These are phyloP conservation scores for Pollicipes pollicipes DNA, from an alignment of 1,140 invertebrate species.

Conservation along the genomic window DNA sequence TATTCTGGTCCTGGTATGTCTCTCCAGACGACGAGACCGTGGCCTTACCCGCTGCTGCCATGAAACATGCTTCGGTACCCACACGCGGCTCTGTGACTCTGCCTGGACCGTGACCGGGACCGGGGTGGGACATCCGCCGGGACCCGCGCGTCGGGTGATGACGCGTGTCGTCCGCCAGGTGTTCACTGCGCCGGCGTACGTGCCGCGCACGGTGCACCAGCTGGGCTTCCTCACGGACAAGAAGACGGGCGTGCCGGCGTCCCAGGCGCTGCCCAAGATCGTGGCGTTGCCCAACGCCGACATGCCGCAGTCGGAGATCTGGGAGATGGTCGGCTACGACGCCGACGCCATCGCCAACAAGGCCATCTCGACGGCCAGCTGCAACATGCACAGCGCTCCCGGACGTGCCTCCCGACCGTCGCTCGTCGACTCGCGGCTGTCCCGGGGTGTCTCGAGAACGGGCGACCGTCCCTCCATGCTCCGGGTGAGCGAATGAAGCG, in stretches of 20 bases:
- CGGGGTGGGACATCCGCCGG: too few species aligned
- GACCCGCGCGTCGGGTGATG: too few species aligned
- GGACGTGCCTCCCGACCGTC: too few species aligned
- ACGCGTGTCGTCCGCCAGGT: background rate
- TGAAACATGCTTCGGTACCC: too few species aligned
- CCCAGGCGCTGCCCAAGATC: background rate
- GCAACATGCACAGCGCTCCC: background rate
- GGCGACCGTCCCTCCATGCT: background rate
- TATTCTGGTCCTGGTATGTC: too few species aligned
- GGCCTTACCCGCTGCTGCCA: too few species aligned
- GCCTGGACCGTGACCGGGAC: too few species aligned
- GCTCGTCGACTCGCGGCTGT: background rate
- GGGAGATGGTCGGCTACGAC: background rate
- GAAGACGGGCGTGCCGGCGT: slow-evolving; percentile 4
- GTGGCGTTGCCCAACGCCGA: slow-evolving; percentile 6
- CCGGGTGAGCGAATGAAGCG: background rate
- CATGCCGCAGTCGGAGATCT: background rate
- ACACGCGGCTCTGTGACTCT: too few species aligned
- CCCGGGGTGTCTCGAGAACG: too few species aligned
- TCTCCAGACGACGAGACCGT: too few species aligned
- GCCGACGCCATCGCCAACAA: background rate
- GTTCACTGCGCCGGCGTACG: slow-evolving; percentile 17
- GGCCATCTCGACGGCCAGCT: background rate
- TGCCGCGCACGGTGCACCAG: slow-evolving; percentile 17
- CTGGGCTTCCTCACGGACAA: slow-evolving; percentile 7